Base-by-base conservation (phyloP, 2,888 invertebrate species). In the Leptinotarsa juncta region DNA sequence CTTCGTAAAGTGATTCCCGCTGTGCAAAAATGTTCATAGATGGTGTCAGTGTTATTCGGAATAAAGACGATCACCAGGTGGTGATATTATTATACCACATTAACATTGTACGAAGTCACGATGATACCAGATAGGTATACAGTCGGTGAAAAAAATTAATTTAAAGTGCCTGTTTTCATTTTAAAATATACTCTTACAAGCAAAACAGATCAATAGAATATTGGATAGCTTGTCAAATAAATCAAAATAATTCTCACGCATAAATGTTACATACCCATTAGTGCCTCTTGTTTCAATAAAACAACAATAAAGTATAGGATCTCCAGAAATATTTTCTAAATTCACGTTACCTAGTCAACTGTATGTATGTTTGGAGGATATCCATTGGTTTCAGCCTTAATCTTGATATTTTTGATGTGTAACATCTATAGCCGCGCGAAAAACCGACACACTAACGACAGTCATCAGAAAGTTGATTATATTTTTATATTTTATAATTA, bases 31-130 rank as follows among this genome's bases (percentile, higher is more conserved):
- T 71, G 65, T 74, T 75, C 78, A 72, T 73, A 71, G 73, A 76
- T 77, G 81, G 84, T 84, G 83, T 84, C 83, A 82, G 80, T 84
- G 82, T 79, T 82, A 81, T 80, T 78, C 78, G 78, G 77, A 77
- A 82, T 78, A 80, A 80, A 80, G 79, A 75, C 71, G 79, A 84
- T 81, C 85, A 80, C 83, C 84, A 82, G 84, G 84, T 84, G 85
- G 84, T 82, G 85, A 82, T 84, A 84, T 82, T 83, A 83, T 83
- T 84, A 82, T 83, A 80, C 81, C 82, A 81, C 81, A 83, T 83
- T 83, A 81, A 80, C 82, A 82, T 82, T 81, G 77, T 82, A 77
- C 77, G 42, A 48, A 79, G 83, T 82, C 81, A 82, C 81, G 74
- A 75, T 74, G 67, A 69, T 69, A 73, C 72, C 42, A 42, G 42